Percentiles rank a stretch among this genome's conserved stretches.
These are phyloP conservation scores for Ctenomys sociabilis DNA, from an alignment of 2,113 vertebrate species.

Conservation along the genomic window DNA sequence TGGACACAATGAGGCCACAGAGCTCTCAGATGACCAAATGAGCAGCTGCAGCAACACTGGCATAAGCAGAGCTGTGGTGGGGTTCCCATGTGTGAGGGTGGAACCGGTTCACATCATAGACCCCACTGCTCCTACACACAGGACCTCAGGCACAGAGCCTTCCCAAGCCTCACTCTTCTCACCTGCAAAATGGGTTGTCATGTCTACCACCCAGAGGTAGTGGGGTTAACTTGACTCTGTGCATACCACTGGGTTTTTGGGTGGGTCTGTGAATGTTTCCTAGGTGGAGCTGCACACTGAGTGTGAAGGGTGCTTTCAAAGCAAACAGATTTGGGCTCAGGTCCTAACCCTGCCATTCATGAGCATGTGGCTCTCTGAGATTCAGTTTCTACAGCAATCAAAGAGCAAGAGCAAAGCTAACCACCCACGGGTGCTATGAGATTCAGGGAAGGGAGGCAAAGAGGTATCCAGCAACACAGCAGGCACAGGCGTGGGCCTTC, in stretches of 20 bases:
- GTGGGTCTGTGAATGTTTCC: background rate
- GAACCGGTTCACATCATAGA: background rate
- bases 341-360: background rate
- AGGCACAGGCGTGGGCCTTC: background rate
- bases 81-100: background rate
- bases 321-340: background rate
- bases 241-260: background rate
- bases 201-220: fast-evolving
- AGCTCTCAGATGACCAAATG: background rate
- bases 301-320: background rate
- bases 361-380: background rate
- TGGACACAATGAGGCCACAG: background rate
- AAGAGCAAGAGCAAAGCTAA: background rate
- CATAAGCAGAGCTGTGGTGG: background rate
- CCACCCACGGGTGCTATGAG: background rate
- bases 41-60: background rate
- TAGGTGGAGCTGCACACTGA: background rate
- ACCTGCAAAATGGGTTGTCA: background rate
- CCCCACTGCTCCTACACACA: background rate
- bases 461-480: background rate
- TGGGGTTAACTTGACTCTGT: too few relatives aligned
- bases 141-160: background rate
- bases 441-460: background rate
- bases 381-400: background rate
- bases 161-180: background rate